Percentiles rank a stretch among this genome's conserved stretches.
These are phyloP conservation scores for Ginglymostoma cirratum DNA, from an alignment of 2,113 vertebrate species.

Conservation along the genomic window DNA sequence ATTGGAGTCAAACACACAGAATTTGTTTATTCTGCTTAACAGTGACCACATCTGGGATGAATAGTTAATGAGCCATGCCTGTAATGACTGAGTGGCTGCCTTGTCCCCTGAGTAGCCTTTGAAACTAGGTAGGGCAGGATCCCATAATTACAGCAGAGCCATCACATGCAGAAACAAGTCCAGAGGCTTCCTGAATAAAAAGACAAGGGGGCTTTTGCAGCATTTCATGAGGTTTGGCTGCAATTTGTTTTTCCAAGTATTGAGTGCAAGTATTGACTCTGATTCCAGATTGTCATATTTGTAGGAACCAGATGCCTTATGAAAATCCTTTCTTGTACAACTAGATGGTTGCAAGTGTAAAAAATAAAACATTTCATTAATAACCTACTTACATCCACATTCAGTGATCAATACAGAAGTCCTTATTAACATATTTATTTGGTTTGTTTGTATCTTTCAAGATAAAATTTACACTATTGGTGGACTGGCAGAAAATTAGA, in stretches of 20 bases:
- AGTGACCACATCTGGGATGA: background rate
- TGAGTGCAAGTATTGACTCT: background rate
- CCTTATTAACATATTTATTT: background rate
- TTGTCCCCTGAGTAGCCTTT: constrained; percentile 9
- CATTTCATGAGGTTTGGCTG: background rate
- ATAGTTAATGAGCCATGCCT: background rate
- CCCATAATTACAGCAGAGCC: background rate
- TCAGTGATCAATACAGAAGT: background rate
- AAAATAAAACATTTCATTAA: background rate
- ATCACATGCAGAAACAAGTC: background rate
- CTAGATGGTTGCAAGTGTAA: background rate
- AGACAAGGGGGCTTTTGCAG: background rate
- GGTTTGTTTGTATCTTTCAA: background rate
- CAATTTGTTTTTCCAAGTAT: background rate
- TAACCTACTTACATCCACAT: background rate
- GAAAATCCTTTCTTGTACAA: background rate
- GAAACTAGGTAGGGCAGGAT: background rate
- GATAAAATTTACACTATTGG: background rate
- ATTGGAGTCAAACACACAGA: background rate
- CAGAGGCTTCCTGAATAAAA: background rate
- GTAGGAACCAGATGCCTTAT: background rate
- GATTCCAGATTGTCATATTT: background rate
- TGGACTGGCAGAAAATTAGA: background rate
- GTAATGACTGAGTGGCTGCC: background rate
- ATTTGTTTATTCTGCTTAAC: background rate